Conservation (phyloP, 2,113 vertebrate genomes). For the Caretta caretta region DNA sequence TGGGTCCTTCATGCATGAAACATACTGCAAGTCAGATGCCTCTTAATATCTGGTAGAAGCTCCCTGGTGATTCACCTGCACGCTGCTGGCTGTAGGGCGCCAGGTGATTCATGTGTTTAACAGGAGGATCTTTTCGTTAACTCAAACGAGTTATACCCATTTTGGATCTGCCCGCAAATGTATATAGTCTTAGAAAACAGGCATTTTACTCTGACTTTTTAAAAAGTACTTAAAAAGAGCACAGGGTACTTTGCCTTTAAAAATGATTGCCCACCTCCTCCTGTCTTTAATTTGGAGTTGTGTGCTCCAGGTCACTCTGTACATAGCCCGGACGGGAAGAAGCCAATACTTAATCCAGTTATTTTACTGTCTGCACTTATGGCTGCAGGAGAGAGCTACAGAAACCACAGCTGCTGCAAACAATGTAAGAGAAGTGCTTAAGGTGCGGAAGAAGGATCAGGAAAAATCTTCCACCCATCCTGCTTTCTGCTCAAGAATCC, state of each 20-base stretch:
- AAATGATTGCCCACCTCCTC: not conserved
- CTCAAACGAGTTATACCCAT: constrained; percentile 36
- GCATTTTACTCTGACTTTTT: not conserved
- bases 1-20: constrained; percentile 62
- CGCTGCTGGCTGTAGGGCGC: constrained; percentile 45
- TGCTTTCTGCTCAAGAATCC: not conserved
- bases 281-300: not conserved
- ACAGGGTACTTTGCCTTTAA: not conserved
- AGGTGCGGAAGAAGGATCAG: constrained; percentile 7
- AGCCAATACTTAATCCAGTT: fast-evolving
- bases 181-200: not conserved
- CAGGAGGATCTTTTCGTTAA: constrained; percentile 62
- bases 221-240: not conserved
- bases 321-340: not conserved
- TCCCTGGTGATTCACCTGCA: constrained; percentile 65
- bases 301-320: not conserved
- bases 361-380: not conserved
- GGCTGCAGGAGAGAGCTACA: not conserved
- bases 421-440: not conserved
- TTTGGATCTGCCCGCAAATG: constrained; percentile 11
- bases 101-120: constrained; percentile 55
- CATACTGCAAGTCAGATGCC: constrained; percentile 71
- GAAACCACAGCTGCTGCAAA: not conserved
- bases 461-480: not conserved
- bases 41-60: constrained; percentile 75